Percentiles rank a stretch among this genome's conserved stretches.
These are phyloP conservation scores for Myotis yumanensis DNA, from an alignment of 2,113 vertebrate genomes.

Conservation along the genomic window DNA sequence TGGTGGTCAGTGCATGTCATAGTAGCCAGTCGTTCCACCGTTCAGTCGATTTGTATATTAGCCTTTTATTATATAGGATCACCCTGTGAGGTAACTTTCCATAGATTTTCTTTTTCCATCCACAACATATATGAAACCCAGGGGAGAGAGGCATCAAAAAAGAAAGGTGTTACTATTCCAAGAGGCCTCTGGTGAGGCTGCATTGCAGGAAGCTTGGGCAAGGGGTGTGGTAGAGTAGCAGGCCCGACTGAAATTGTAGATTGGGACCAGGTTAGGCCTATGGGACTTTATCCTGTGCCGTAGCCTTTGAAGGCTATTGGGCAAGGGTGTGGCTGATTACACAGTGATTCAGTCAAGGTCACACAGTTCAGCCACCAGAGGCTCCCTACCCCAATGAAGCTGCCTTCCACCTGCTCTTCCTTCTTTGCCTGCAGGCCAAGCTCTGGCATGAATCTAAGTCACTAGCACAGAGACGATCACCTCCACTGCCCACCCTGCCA, in stretches of 20 bases:
- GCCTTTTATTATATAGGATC: neutral
- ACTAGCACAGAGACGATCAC: neutral
- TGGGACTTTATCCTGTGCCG: neutral
- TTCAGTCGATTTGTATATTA: no score
- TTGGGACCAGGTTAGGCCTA: neutral
- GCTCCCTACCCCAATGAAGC: neutral
- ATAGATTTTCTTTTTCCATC: neutral
- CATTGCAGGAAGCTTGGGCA: neutral
- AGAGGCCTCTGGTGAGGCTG: neutral
- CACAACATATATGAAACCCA: neutral
- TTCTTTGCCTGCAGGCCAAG: neutral
- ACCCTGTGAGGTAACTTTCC: neutral
- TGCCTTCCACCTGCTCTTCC: neutral
- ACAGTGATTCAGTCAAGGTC: constrained; percentile 43
- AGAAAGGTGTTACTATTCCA: neutral
- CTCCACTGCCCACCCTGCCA: neutral
- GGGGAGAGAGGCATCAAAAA: neutral
- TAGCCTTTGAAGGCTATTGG: neutral
- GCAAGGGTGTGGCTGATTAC: constrained; percentile 37
- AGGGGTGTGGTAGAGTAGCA: no score
- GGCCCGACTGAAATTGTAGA: neutral
- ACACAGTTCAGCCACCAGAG: neutral
- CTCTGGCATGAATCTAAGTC: neutral
- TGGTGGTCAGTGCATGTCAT: no score
- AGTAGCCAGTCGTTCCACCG: no score